A percentile compares a stretch with the other conserved stretches of the same genome.
These are phyloP conservation scores for Neofelis nebulosa DNA, from an alignment of 2,113 vertebrate genomes.

Conservation along the genomic window DNA sequence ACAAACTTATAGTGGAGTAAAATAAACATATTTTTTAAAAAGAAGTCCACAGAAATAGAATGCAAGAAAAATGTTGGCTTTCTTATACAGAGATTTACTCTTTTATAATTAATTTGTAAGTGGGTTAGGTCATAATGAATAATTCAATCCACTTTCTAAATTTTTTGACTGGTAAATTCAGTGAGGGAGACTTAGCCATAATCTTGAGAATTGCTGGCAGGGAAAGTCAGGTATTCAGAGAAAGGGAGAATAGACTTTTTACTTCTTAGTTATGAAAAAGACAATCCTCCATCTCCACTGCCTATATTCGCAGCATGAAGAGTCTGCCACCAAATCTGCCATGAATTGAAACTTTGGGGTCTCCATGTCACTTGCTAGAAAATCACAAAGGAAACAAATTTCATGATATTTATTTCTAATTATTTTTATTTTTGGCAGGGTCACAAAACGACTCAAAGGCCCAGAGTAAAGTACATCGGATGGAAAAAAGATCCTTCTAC, in stretches of 20 bases:
- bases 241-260: neutral
- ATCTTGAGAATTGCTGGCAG: neutral
- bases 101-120: neutral
- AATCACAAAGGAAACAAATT: neutral
- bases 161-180: constrained; percentile 39
- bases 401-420: neutral
- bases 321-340: neutral
- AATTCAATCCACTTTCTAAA: neutral
- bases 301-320: neutral
- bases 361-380: constrained; percentile 73
- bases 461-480: neutral
- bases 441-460: neutral
- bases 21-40: neutral
- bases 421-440: constrained; percentile 10
- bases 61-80: neutral
- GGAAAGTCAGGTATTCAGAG: neutral
- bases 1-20: neutral
- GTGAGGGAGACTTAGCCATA: neutral
- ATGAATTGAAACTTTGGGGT: constrained; percentile 64
- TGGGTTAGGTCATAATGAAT: neutral
- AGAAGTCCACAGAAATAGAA: neutral
- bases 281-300: neutral
- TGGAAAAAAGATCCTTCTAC: neutral
- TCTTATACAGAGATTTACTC: neutral
- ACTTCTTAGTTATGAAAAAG: neutral